Conservation (phyloP, 2,797 vertebrate genomes). For the Malurus leucopterus region DNA sequence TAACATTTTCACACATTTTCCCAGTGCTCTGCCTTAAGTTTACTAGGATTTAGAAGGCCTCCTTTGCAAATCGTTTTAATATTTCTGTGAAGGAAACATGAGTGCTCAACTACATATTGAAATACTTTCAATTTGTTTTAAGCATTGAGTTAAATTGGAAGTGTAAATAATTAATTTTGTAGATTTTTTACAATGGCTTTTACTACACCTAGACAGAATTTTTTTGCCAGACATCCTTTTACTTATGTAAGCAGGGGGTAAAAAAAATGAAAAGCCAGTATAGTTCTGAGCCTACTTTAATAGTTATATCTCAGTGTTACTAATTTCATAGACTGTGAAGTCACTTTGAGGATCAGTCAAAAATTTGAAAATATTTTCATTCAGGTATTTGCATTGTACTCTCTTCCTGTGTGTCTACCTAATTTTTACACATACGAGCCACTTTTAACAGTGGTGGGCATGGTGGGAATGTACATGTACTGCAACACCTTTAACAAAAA, state of each 20-base stretch:
- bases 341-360: neutral
- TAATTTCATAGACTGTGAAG: neutral
- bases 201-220: neutral
- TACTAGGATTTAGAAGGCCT: neutral
- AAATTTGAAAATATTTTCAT: neutral
- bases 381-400: neutral
- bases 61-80: neutral
- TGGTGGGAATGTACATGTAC: neutral
- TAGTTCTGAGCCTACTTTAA: neutral
- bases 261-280: neutral
- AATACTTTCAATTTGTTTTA: neutral
- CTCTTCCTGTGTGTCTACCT: neutral
- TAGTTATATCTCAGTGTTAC: neutral
- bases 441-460: neutral
- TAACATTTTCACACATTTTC: neutral
- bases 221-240: neutral
- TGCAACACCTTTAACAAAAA: neutral
- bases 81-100: neutral
- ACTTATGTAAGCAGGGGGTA: neutral
- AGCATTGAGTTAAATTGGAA: neutral
- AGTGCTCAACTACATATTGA: neutral
- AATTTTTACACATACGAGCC: neutral
- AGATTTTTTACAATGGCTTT: neutral
- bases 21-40: neutral
- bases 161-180: neutral